Evolutionary conservation across 2,113 vertebrate genomes (phyloP), one percentile per base, ranked within the genome.

Genomic region (Centropus bengalensis): DNA sequence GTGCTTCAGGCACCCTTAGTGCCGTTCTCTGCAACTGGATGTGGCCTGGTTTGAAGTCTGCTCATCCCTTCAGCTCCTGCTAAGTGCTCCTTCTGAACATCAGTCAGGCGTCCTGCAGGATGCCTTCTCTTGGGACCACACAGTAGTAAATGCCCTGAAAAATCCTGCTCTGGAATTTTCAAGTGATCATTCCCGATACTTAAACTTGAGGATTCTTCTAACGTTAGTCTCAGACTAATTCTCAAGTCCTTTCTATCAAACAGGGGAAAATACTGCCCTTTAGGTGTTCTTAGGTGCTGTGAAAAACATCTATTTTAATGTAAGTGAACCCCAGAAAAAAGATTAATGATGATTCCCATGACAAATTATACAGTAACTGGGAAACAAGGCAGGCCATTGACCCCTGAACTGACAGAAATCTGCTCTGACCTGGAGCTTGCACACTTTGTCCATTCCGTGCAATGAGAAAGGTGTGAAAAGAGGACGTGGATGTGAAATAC

Each of bases 31-130:
- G 74, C 77, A 42, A 55, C 6, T 70, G 54, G 67, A 93, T 67
- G 38, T 62, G 51, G 70, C 58, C 75, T 76, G 45, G 30, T 76
- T 91, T 82, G 92, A 89, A 79, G 75, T 64, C 64, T 93, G 82
- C 33, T 87, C 32, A 30, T 36, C 42, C 51, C 71, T 89, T 83
- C 68, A 88, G 79, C 67, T 73, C 36, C 92, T 87, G 66, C 68
- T 66, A 85, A 64, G 69, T 0, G 1, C 62, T 52, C 51, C 79
- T 94, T 66, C 78, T 88, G 62, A 79, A 51, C 70, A 75, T 75
- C 77, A 77, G 55, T 58, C 69, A 94, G 78, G 27, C 18, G 44
- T 27, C 40, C 36, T 54, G 40, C 47, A 86, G 36, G 63, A 77
- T 74, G 55, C 47, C 33, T 42, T 80, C 70, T 88, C 63, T 47